Evolutionary conservation across 1,140 invertebrate genomes (phyloP).

Genomic region (Drosophila micromelanica): DNA sequence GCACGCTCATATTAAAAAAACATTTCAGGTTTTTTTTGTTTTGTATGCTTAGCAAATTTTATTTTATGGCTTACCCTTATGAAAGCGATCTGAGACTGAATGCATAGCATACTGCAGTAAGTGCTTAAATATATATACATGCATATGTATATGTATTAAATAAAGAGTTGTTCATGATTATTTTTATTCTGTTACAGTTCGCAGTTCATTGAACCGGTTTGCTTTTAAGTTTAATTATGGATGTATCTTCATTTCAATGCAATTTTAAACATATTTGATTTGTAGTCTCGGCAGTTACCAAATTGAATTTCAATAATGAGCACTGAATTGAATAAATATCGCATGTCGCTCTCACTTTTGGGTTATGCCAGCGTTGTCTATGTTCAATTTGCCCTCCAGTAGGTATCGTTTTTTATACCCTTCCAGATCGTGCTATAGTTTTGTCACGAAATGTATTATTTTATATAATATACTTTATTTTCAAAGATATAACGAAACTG

Average conservation of each 20-base stretch:
- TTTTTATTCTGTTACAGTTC: constrained; percentile 9
- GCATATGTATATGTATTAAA: no score
- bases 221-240: not conserved
- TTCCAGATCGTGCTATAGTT: no score
- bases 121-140: not conserved
- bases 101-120: not conserved
- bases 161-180: not conserved
- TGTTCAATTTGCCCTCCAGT: constrained; percentile 42
- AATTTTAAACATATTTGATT: not conserved
- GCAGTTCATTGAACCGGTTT: constrained; percentile 6
- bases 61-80: constrained; percentile 2
- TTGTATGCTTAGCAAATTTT: constrained; percentile 19
- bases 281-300: constrained; percentile 4
- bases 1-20: not conserved
- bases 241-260: not conserved
- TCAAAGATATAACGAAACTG: no score
- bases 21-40: constrained; percentile 13
- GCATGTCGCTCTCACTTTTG: constrained; percentile 44
- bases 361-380: constrained; percentile 2
- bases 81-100: constrained; percentile 1
- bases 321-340: constrained; percentile 19
- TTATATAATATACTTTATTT: no score
- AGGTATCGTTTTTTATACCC: constrained; percentile 15
- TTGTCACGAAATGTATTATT: no score
- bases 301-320: constrained; percentile 1